Evolutionary conservation across 2,888 invertebrate genomes (phyloP), one percentile per base, ranked within the genome.

Genomic region (Hofmannophila pseudospretella): DNA sequence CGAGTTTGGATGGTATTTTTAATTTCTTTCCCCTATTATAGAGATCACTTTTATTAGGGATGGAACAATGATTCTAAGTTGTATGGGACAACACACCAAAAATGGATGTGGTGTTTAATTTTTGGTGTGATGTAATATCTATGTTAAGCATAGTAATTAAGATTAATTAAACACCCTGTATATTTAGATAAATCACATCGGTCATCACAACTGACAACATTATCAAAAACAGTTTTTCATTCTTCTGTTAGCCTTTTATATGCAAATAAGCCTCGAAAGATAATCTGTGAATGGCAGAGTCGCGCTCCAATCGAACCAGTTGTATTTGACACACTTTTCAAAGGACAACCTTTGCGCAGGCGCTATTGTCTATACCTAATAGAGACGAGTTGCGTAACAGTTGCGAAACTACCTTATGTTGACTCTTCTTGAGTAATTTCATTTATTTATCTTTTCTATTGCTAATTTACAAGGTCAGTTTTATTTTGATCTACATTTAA

Each of bases 281-380:
- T 29, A 29, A 26, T 14, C 32, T 11, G 40, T 35, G 38, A 43
- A 33, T 38, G 34, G 37, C 25, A 9, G 32, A 29, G 25, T 31
- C 38, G 40, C 45, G 25, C 32, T 42, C 47, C 44, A 51, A 68
- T 64, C 60, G 60, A 66, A 68, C 69, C 61, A 67, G 72, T 74
- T 68, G 47, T 55, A 49, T 61, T 54, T 75, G 78, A 77, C 81
- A 81, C 56, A 80, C 69, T 70, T 81, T 69, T 59, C 51, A 71
- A 74, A 79, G 74, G 80, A 78, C 78, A 77, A 57, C 67, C 61
- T 67, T 59, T 60, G 54, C 63, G 51, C 57, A 60, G 58, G 50
- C 58, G 54, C 76, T 61, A 81, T 81, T 80, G 81, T 79, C 62
- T 74, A 62, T 58, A 23, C 7, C 8, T 23, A 27, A 4, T 25